Evolutionary conservation across 2,888 invertebrate genomes (phyloP), one percentile per base, ranked within the genome.

Genomic region (Tachystola acroxantha): DNA sequence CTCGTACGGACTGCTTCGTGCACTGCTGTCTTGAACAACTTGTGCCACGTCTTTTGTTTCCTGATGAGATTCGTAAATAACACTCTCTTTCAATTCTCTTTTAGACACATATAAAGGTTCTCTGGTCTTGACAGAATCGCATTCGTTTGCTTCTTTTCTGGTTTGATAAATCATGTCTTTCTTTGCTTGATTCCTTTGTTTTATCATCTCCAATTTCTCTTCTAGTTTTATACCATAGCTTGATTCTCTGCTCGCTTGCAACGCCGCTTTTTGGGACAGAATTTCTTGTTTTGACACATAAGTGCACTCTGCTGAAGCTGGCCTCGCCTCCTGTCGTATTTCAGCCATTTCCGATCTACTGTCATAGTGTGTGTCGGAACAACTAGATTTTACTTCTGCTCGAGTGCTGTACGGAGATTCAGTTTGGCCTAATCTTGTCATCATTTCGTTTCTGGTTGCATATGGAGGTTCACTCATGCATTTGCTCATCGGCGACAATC

Each of bases 81-180:
- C 67, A 48, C 78, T 77, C 1, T 86, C 88, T 61, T 88, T 88
- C 27, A 88, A 58, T 50, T 87, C 87, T 55, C 88, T 66, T 58
- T 88, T 88, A 0, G 88, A 87, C 2, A 88, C 87, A 46, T 88
- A 88, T 34, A 88, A 58, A 2, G 88, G 88, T 47, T 87, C 87
- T 48, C 87, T 71, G 10, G 74, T 74, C 64, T 86, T 86, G 32
- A 63, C 57, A 1, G 82, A 54, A 50, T 85, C 86, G 45, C 81
- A 73, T 53, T 86, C 86, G 47, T 81, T 85, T 1, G 77, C 79
- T 53, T 88, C 88, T 46, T 84, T 79, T 46, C 86, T 73, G 10
- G 85, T 79, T 56, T 88, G 88, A 57, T 88, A 88, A 42, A 88
- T 88, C 68, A 85, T 73, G 45, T 88, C 88, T 43, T 88, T 88